Base-by-base conservation (phyloP, 2,888 invertebrate genomes). In the Netelia fuscicornis region DNA sequence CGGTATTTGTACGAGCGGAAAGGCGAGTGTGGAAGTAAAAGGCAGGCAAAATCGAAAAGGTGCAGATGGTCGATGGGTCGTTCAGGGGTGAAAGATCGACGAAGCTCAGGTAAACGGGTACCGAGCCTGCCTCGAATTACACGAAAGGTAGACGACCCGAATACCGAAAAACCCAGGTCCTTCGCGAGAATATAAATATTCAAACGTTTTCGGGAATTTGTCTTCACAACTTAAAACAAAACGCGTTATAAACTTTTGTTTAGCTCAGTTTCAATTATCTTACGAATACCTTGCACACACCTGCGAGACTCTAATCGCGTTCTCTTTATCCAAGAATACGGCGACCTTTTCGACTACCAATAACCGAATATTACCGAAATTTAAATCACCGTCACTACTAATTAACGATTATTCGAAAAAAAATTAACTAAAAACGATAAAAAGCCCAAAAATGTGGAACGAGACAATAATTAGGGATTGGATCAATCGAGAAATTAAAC, bases 31-130 rank as follows among this genome's bases (percentile, higher is more conserved):
- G 58, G 17, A 62, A 10, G 25, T 17, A 44, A 23, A 72, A 44
- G 44, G 2, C 1, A 52, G 23, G 25, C 37, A 72, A 30, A 20
- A 10, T 30, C 52, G 17, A n/a, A 10, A 2, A 62, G 56, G 23
- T 9, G 58, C 78, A 78, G 84, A 81, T 81, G 84, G 81, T 67
- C 17, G 76, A 84, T 54, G 72, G 54, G 17, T 65, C 58, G 17
- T 64, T 52, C 58, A 60, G 76, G 76, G 80, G 65, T 72, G 64
- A 77, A 54, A 71, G 60, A 72, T 76, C 60, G 72, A 81, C 67
- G 44, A 17, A 52, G 13, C 30, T 52, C 70, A 54, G 70, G 64
- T 56, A 48, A 44, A 68, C 71, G 54, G 44, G 58, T 77, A n/a
- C 20, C 2, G 13, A 48, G 20, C 17, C 37, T 58, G n/a, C 72